Conservation (phyloP, 2,113 vertebrate genomes). For the Pavo muticus region DNA sequence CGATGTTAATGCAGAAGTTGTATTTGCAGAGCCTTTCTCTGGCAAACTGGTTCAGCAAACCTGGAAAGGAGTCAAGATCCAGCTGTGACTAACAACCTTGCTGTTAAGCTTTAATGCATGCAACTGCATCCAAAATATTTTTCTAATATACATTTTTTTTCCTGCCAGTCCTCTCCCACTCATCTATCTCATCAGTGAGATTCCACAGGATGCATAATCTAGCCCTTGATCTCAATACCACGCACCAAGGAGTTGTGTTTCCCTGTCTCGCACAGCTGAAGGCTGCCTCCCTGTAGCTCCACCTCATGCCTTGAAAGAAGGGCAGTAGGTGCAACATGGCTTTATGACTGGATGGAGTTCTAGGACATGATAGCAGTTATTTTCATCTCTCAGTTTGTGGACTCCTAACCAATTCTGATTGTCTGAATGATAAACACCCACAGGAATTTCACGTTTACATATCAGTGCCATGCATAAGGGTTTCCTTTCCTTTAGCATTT, state of each 20-base stretch:
- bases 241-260: accelerated
- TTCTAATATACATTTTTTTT: background rate
- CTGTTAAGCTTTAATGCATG: background rate
- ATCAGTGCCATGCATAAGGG: accelerated
- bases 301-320: background rate
- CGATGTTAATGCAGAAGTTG: background rate
- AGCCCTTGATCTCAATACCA: background rate
- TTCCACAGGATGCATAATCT: background rate
- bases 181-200: background rate
- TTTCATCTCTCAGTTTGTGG: background rate
- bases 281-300: background rate
- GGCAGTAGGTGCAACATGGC: background rate
- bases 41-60: background rate
- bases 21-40: background rate
- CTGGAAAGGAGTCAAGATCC: background rate
- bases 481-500: background rate
- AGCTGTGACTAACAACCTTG: background rate
- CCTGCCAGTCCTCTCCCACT: background rate
- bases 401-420: background rate
- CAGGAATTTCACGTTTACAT: accelerated
- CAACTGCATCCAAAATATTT: background rate
- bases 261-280: accelerated
- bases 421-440: background rate
- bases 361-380: background rate
- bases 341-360: background rate